These are phyloP conservation scores for Chromis chromis DNA, from an alignment of 2,797 vertebrate species.

Conservation along the genomic window DNA sequence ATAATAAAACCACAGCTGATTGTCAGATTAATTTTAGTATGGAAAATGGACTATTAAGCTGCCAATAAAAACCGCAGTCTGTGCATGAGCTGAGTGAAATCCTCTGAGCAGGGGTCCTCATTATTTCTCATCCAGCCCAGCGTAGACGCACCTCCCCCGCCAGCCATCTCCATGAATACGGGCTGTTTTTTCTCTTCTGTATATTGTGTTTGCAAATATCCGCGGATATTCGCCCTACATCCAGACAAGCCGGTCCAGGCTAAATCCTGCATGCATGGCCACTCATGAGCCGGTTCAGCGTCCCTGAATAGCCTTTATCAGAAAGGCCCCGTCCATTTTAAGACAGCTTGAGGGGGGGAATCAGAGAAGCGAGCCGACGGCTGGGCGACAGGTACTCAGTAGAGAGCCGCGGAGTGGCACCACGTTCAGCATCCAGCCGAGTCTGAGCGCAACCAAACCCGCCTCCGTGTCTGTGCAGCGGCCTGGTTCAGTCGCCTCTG, in stretches of 20 bases:
- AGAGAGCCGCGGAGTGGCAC: constrained; percentile 54
- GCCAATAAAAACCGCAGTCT: constrained; percentile 53
- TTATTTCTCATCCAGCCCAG: constrained; percentile 70
- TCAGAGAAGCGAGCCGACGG: constrained; percentile 43
- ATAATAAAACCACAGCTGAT: constrained; percentile 37
- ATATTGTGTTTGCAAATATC: constrained; percentile 42
- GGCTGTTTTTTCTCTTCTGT: constrained; percentile 43
- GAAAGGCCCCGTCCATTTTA: constrained; percentile 74
- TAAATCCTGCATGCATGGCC: constrained; percentile 69
- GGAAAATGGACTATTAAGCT: constrained; percentile 39
- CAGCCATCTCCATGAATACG: constrained; percentile 63
- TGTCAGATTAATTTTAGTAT: constrained; percentile 31
- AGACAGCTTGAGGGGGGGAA: constrained; percentile 53
- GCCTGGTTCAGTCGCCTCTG: constrained; percentile 62
- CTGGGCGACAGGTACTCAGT: constrained; percentile 54
- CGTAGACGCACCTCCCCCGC: constrained; percentile 67
- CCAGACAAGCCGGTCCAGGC: constrained; percentile 52
- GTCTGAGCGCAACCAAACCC: constrained; percentile 58
- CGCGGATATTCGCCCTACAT: constrained; percentile 68
- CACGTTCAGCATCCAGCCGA: constrained; percentile 66
- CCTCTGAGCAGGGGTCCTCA: constrained; percentile 63
- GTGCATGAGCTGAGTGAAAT: constrained; percentile 58
- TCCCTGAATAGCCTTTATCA: constrained; percentile 59
- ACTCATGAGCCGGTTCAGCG: constrained; percentile 63
- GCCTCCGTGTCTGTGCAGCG: constrained; percentile 58